Conservation (phyloP, 2,113 vertebrate genomes). For the Oxygymnocypris stewartii region DNA sequence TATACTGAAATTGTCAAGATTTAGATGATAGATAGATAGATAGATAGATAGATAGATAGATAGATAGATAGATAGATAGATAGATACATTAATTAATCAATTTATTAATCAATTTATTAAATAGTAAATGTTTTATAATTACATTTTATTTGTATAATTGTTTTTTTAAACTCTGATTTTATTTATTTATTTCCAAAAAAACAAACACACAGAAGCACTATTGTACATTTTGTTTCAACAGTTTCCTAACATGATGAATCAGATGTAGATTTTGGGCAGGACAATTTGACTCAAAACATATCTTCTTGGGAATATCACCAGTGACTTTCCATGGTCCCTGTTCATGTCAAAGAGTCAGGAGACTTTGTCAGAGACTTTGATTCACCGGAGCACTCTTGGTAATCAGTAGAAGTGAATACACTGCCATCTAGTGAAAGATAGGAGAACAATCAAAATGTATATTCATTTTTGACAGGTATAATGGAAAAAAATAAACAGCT, state of each 20-base stretch:
- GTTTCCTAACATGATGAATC: neutral
- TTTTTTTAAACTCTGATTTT: too few species aligned
- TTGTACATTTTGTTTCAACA: neutral
- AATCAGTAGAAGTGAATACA: slow-evolving; percentile 67
- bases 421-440: slow-evolving; percentile 74
- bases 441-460: neutral
- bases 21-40: neutral
- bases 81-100: too few species aligned
- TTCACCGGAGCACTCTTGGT: neutral
- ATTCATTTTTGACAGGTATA: neutral
- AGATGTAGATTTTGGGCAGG: neutral
- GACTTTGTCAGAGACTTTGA: neutral
- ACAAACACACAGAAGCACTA: too few species aligned
- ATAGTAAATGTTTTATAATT: too few species aligned
- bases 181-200: too few species aligned
- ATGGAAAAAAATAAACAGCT: neutral
- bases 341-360: neutral
- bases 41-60: too few species aligned
- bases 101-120: too few species aligned
- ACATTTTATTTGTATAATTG: too few species aligned
- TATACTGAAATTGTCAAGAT: neutral
- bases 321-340: neutral
- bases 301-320: neutral
- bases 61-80: too few species aligned
- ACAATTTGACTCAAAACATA: neutral